Percentiles rank a stretch among this genome's conserved stretches.
phyloP scores from a whole-genome alignment of 2,113 vertebrate species.

The Pachypanchax playfairii region DNA sequence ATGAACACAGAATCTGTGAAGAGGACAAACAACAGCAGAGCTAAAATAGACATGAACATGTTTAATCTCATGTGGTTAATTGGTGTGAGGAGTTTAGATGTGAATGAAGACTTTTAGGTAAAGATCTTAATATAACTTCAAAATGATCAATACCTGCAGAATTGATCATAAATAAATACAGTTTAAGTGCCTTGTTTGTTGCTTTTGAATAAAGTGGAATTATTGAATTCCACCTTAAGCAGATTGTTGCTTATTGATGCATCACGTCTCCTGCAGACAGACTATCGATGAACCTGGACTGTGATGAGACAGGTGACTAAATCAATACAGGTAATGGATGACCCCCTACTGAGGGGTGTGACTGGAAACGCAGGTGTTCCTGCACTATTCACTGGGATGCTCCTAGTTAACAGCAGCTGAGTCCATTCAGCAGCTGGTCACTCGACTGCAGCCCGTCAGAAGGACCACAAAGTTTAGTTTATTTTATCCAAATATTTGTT shows the following conservation, averaged over 20 bases:
- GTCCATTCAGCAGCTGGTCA: too few relatives aligned
- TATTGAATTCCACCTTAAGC: neutral
- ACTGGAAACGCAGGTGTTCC: neutral
- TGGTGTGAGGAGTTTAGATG: too few relatives aligned
- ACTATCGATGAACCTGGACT: neutral
- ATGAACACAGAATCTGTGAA: too few relatives aligned
- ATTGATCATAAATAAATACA: neutral
- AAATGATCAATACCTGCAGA: neutral
- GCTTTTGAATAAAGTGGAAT: neutral
- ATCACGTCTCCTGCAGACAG: neutral
- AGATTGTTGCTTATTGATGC: conserved; percentile 1
- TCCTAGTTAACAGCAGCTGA: too few relatives aligned
- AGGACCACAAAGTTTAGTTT: too few relatives aligned
- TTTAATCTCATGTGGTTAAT: neutral
- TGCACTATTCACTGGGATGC: too few relatives aligned
- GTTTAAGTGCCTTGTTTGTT: neutral
- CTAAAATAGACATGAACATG: too few relatives aligned
- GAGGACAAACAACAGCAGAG: too few relatives aligned
- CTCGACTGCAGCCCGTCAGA: too few relatives aligned
- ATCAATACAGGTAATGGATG: neutral
- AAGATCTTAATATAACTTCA: neutral
- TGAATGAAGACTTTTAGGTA: too few relatives aligned
- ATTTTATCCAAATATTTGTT: too few relatives aligned
- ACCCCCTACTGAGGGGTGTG: neutral
- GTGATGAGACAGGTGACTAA: neutral